phyloP scores from a whole-genome alignment of 1,140 invertebrate genomes.

The Eupristina koningsbergeri region DNA sequence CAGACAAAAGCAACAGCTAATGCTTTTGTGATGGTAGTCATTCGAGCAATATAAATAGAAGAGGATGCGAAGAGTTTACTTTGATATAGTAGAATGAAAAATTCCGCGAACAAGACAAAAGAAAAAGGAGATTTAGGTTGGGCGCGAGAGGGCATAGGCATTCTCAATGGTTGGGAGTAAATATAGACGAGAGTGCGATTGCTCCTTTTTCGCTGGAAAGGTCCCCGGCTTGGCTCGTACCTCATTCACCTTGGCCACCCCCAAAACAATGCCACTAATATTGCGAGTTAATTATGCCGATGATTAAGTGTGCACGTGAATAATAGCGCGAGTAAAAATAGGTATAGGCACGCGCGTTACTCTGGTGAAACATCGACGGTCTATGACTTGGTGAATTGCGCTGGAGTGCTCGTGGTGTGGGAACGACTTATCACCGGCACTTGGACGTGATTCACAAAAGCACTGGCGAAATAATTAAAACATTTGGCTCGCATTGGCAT shows the following conservation, averaged over 20 bases:
- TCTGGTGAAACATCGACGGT: constrained; percentile 53
- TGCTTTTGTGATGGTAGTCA: too few relatives aligned
- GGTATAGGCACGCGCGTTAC: not conserved
- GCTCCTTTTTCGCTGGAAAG: too few relatives aligned
- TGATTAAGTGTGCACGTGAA: constrained; percentile 56
- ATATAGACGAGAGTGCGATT: too few relatives aligned
- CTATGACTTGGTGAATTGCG: not conserved
- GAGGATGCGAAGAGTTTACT: too few relatives aligned
- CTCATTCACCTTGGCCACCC: not conserved
- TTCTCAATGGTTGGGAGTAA: too few relatives aligned
- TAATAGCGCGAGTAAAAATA: constrained; percentile 58
- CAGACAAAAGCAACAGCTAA: too few relatives aligned
- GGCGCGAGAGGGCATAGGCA: too few relatives aligned
- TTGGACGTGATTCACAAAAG: constrained; percentile 28
- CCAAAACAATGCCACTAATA: not conserved
- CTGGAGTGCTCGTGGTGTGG: not conserved
- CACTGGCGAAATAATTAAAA: constrained; percentile 53
- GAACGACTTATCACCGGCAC: not conserved
- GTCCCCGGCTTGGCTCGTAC: too few relatives aligned
- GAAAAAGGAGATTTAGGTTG: too few relatives aligned
- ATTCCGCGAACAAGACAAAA: too few relatives aligned
- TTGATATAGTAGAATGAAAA: too few relatives aligned
- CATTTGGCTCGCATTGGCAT: constrained; percentile 46
- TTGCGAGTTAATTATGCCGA: constrained; percentile 17
- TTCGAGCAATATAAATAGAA: too few relatives aligned